Conservation (phyloP, 2,797 vertebrate species). For the Yasuhikotakia modesta region DNA sequence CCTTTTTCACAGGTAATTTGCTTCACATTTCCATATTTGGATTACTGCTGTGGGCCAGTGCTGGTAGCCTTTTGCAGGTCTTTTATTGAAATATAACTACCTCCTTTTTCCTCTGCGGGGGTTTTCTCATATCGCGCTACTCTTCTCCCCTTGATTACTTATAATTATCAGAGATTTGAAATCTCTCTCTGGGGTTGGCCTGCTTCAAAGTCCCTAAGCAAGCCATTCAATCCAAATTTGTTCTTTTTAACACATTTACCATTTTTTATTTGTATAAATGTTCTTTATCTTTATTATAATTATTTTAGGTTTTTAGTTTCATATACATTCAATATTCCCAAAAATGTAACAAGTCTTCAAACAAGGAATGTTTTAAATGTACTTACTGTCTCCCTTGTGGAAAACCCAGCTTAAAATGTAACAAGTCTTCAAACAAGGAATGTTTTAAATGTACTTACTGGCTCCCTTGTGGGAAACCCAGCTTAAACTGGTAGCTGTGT, state of each 20-base stretch:
- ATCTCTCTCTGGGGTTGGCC: slow-evolving; percentile 62
- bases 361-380: too few relatives aligned
- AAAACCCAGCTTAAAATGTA: too few relatives aligned
- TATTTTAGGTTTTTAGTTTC: too few relatives aligned
- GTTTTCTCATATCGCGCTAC: slow-evolving; percentile 57
- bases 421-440: too few relatives aligned
- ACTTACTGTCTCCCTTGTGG: too few relatives aligned
- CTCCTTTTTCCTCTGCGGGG: slow-evolving; percentile 58
- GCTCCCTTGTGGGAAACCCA: too few relatives aligned
- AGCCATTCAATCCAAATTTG: neutral
- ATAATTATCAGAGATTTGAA: slow-evolving; percentile 68
- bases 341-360: too few relatives aligned
- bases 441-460: too few relatives aligned
- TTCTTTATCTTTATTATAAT: too few relatives aligned
- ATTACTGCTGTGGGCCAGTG: slow-evolving; percentile 57
- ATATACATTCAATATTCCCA: too few relatives aligned
- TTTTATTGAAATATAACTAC: slow-evolving; percentile 62
- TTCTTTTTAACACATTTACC: neutral
- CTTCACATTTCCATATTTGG: slow-evolving; percentile 72
- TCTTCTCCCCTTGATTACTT: slow-evolving; percentile 57
- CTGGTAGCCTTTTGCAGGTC: slow-evolving; percentile 47
- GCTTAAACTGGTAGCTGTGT: too few relatives aligned
- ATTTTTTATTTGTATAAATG: neutral
- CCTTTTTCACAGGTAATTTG: slow-evolving; percentile 76
- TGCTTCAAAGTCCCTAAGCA: slow-evolving; percentile 21